Percentiles rank a stretch among this genome's conserved stretches.
Conservation (phyloP, 2,888 invertebrate species). For the Ferdinandea cuprea region DNA sequence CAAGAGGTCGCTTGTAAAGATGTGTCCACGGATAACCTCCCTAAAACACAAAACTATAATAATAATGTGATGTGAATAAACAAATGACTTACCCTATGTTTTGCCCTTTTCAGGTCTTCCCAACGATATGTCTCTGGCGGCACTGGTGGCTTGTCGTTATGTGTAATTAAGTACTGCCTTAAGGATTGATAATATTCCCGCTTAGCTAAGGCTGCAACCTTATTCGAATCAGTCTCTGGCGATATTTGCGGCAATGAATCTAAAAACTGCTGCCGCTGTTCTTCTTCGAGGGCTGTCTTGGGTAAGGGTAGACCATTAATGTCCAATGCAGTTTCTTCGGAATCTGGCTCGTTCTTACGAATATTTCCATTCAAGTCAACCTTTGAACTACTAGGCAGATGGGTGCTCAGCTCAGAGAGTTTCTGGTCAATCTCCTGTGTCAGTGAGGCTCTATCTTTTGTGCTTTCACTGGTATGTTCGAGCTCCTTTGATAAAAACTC, state of each 20-base stretch:
- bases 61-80: too few species aligned
- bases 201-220: constrained; percentile 80
- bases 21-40: constrained; percentile 93
- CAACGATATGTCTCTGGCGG: constrained; percentile 91
- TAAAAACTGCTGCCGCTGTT: constrained; percentile 80
- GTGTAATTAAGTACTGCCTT: constrained; percentile 80
- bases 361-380: constrained; percentile 61
- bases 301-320: constrained; percentile 79
- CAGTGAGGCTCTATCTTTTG: constrained; percentile 43
- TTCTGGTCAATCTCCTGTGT: constrained; percentile 64
- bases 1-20: constrained; percentile 87
- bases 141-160: constrained; percentile 85
- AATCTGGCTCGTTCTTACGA: constrained; percentile 20
- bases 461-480: background rate
- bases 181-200: constrained; percentile 82
- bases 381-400: constrained; percentile 35
- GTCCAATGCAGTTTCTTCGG: constrained; percentile 29
- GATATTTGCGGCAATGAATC: constrained; percentile 81
- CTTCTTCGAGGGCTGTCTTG: constrained; percentile 79
- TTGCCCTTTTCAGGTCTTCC: constrained; percentile 90
- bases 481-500: constrained; percentile 28
- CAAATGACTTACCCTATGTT: constrained; percentile 83
- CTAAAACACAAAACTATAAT: constrained; percentile 76
- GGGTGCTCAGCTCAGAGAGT: constrained; percentile 52
- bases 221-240: constrained; percentile 78